Base-by-base conservation (phyloP, 37 sponge, comb jelly and placozoan genomes). In the Spongilla lacustris region DNA sequence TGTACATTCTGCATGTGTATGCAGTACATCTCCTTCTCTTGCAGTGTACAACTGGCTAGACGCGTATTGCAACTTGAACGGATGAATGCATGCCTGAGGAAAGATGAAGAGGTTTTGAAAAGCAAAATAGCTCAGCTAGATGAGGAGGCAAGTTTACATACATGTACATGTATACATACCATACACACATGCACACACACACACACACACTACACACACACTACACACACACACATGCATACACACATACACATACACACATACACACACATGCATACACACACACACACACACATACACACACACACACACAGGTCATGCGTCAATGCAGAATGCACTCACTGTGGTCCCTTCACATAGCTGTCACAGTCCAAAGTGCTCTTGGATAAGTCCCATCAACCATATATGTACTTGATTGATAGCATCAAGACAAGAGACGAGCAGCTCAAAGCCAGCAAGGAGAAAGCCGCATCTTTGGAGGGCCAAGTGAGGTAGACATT, bases 11-110 rank as follows among this genome's bases (percentile, higher is more conserved):
- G n/a, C n/a, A n/a, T n/a, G n/a, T n/a, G n/a, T n/a, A n/a, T n/a
- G n/a, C n/a, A n/a, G n/a, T n/a, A n/a, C n/a, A n/a, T n/a, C n/a
- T n/a, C n/a, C n/a, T n/a, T n/a, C n/a, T n/a, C n/a, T 49, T 78
- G 27, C 69, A 93, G 96, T 93, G 94, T 93, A 5, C 94, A 95
- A 48, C 74, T 95, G 74, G 96, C 96, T 25, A 68, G 91, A 66
- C 36, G 96, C 38, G 89, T 95, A 10, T 68, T 95, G 5, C 87
- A 93, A 13, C 73, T 93, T 29, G 96, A 95, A 91, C 82, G 83
- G 38, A 73, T 69, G 27, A 93, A 90, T 69, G 35, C 31, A 5
- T 78, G 80, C 27, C 79, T 92, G 67, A 86, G 79, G 50, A 36
- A 84, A 30, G 79, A 92, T 28, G 68, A 90, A n/a, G 86, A 74